Evolutionary conservation across 2,113 vertebrate genomes (phyloP), one percentile per base, ranked within the genome.

Genomic region (Myrmecobius fasciatus): DNA sequence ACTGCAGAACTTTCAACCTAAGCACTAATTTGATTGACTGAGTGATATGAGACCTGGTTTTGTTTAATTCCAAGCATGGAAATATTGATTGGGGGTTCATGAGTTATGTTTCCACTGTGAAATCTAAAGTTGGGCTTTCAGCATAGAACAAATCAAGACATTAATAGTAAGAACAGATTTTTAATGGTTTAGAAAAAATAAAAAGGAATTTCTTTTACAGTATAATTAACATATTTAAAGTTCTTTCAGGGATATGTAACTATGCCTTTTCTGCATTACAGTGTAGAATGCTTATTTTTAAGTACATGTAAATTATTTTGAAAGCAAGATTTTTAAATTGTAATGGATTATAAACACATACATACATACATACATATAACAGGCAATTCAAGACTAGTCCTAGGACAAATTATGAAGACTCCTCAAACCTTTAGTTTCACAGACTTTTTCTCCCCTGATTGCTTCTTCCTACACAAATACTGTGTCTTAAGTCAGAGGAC

Each of bases 101-200:
- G 91, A 97, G 92, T 97, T 97, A 97, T 88, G 48, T 53, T 97
- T 95, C 92, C 49, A 53, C 88, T 52, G 89, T 96, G 97, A 98
- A 98, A 93, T 97, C 96, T 95, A 56, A 97, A 96, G 89, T 96
- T 93, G 96, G 95, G 89, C 97, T 98, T 97, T 95, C 90, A 96
- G 52, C 47, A 90, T 95, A 93, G 97, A 98, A 96, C 96, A 97
- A 98, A 98, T 98, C 96, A 97, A 98, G 96, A 97, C 91, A 91
- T 97, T 98, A 96, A 91, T 92, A 96, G 52, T 25, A 92, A 92
- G 52, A 96, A 46, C 26, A 92, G 31, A 67, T 88, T 83, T 36
- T 36, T 97, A 95, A 51, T 95, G 4, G 51, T 53, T 60, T 91
- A 95, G 95, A 89, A 95, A 91, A 93, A 94, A 1, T 0, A 52